Evolutionary conservation across 1,140 invertebrate species (phyloP), one percentile per base, ranked within the genome.

Genomic region (Notospermus geniculatus): DNA sequence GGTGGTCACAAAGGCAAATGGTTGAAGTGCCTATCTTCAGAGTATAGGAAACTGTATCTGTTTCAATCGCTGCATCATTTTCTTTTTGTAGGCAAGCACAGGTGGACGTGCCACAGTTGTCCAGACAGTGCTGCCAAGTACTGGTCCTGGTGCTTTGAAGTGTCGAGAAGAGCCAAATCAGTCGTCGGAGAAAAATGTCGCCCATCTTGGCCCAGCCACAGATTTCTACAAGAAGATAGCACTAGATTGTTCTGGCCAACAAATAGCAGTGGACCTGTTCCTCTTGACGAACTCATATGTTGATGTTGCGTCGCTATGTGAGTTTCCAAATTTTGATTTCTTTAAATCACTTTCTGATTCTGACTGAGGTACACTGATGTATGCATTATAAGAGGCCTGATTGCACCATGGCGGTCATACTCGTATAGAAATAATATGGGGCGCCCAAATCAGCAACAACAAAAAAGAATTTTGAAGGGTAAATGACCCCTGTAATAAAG

Each of bases 181-280:
- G 63, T 84, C 92, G 60, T 87, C 91, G 7, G 86, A 86, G 4
- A 91, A 91, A 77, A 81, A 80, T 66, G 65, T 80, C 11, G 59
- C 69, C 22, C 74, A 93, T 78, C 83, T 98, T 57, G 94, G 92
- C 80, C 96, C 96, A 22, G 91, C 91, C 0, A 98, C 92, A 15
- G 97, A 99, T 82, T 99, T 98, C 83, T 99, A 99, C 80, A 99
- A 99, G 83, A 89, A 94, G 60, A 82, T 97, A 39, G 94, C 96
- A 7, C 79, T 99, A 5, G 95, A 99, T 75, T 98, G 94, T 78
- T 97, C 93, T 62, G 92, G 89, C 5, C 93, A 96, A 69, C 97
- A 99, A 81, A 89, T 99, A 54, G 91, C 93, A 29, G 91, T 98
- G 22, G 97, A 99, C 82, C 74, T 99, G 66, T 99, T 99, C 83